phyloP scores from a whole-genome alignment of 1,140 invertebrate species.

The Leptestheria dahalacensis region DNA sequence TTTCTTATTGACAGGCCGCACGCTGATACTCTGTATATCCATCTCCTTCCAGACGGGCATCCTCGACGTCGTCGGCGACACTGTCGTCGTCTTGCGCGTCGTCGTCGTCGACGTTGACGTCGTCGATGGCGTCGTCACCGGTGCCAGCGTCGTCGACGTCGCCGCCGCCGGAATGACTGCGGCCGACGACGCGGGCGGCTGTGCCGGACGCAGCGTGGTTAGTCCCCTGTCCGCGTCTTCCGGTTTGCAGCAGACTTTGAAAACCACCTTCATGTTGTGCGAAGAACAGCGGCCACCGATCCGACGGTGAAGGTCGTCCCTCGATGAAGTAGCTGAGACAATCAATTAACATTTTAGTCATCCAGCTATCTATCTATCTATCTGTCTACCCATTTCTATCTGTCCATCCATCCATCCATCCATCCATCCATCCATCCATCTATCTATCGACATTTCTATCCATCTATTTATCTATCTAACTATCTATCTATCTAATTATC shows the following conservation, averaged over 20 bases:
- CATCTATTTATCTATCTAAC: too few relatives aligned
- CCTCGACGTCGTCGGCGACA: conserved; percentile 13
- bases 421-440: too few relatives aligned
- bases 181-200: conserved; percentile 11
- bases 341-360: neutral
- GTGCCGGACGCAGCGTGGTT: conserved; percentile 7
- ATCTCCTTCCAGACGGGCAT: conserved; percentile 23
- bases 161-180: conserved; percentile 10
- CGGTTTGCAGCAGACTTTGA: conserved; percentile 75
- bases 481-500: too few relatives aligned
- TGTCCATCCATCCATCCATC: too few relatives aligned
- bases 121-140: conserved; percentile 12
- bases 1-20: conserved; percentile 25
- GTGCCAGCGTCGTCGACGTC: conserved; percentile 17
- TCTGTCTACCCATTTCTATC: too few relatives aligned
- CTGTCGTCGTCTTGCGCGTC: conserved; percentile 16
- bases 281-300: conserved; percentile 77
- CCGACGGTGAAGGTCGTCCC: conserved; percentile 73
- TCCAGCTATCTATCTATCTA: too few relatives aligned
- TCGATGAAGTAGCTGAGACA: conserved; percentile 63
- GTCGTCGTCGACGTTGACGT: conserved; percentile 13
- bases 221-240: conserved; percentile 22
- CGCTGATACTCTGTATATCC: conserved; percentile 21
- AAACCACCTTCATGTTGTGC: conserved; percentile 91
- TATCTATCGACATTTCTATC: too few relatives aligned